Percentiles rank a stretch among this genome's conserved stretches.
Evolutionary conservation across 2,888 invertebrate species (phyloP).

Genomic region (Cecidostiba fungosa): DNA sequence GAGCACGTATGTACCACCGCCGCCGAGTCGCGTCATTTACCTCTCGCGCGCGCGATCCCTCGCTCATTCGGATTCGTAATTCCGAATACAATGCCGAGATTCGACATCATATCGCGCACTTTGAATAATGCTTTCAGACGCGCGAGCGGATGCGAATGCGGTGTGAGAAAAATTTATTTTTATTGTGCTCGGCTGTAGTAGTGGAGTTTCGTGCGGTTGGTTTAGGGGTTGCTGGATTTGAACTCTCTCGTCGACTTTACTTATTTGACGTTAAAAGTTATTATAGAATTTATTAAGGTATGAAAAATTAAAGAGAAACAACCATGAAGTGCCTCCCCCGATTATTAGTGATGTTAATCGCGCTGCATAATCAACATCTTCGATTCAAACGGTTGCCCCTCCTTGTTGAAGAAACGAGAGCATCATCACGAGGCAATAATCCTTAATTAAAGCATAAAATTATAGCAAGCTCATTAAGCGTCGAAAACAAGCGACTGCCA

Average conservation of each 20-base stretch:
- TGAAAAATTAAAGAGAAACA: too few species aligned
- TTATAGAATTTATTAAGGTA: too few species aligned
- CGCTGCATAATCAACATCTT: slow-evolving; percentile 45
- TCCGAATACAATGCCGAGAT: slow-evolving; percentile 52
- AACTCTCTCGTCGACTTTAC: too few species aligned
- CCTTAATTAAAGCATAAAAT: slow-evolving; percentile 57
- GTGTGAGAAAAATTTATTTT: not conserved
- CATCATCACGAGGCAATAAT: slow-evolving; percentile 39
- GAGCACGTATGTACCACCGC: slow-evolving; percentile 75
- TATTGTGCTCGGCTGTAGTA: not conserved
- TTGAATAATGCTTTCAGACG: slow-evolving; percentile 45
- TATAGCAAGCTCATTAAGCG: slow-evolving; percentile 58
- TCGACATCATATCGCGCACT: slow-evolving; percentile 29
- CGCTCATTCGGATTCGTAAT: slow-evolving; percentile 40
- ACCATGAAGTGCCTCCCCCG: too few species aligned
- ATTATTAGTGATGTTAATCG: slow-evolving; percentile 16
- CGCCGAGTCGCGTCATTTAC: slow-evolving; percentile 41
- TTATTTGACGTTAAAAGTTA: not conserved
- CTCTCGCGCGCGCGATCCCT: not conserved
- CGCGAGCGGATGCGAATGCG: not conserved
- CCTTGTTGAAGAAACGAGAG: not conserved
- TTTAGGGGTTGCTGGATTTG: too few species aligned
- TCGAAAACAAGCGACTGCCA: slow-evolving; percentile 50
- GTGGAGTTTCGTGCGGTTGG: too few species aligned
- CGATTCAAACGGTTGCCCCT: slow-evolving; percentile 67